Evolutionary conservation across 2,113 vertebrate genomes (phyloP), one percentile per base, ranked within the genome.

Genomic region (Nibea albiflora): DNA sequence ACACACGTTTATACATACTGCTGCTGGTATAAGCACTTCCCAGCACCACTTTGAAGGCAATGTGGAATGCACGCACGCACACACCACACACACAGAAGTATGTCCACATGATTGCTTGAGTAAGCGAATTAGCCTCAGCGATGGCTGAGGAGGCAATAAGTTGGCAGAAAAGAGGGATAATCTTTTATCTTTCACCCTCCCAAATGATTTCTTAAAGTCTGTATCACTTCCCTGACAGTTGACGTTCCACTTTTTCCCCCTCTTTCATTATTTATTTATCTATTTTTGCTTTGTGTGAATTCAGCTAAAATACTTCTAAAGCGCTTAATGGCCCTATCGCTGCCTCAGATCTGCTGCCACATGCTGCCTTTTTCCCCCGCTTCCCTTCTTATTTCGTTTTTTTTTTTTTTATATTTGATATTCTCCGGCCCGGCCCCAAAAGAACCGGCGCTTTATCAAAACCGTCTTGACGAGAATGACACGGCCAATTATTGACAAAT

Each of bases 281-380:
- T 94, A 94, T 95, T 94, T 95, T 83, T 87, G 92, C 92, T 95
- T 95, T 95, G 95, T 95, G 94, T 95, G 94, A 95, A 93, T 96
- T 96, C 95, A 94, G 95, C 95, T 96, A 94, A 96, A 96, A 95
- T 94, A 94, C 95, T 95, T 95, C 94, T 94, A 89, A 95, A 93
- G 94, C 89, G 69, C 93, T 94, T 95, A 95, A 95, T 94, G 93
- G 90, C 56, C 73, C 65, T 95, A 96, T 95, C 95, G 60, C 63
- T 24, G 69, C 71, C 88, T 70, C 83, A 86, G 92, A 96, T 96
- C 95, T 94, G 94, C 94, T 92, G 91, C 94, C 93, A 90, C 92
- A 92, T 82, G 90, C 94, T 85, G 93, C 91, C 92, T 92, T 87
- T 87, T 70, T 47, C 76, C 68, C 35, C 62, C 46, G 39, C 76